Percentiles rank a stretch among this genome's conserved stretches.
phyloP scores from a whole-genome alignment of 2,888 invertebrate species.

The Amiota communis region DNA sequence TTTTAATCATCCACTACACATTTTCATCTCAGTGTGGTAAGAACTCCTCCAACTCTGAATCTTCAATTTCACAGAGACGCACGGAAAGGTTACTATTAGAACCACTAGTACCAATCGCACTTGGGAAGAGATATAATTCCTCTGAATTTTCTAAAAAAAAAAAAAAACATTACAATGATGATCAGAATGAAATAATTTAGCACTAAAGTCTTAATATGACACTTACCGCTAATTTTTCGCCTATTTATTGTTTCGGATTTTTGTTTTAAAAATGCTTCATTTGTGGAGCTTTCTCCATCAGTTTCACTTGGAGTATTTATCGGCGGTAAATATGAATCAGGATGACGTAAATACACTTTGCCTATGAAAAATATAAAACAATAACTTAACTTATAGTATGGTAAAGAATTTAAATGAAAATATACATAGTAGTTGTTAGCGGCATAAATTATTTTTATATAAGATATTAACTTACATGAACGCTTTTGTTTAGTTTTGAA shows the following conservation, averaged over 20 bases:
- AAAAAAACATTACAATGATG: conserved; percentile 71
- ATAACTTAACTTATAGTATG: conserved; percentile 3
- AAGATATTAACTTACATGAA: conserved; percentile 59
- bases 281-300: conserved; percentile 74
- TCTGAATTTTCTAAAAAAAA: conserved; percentile 74
- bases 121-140: conserved; percentile 73
- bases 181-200: conserved; percentile 76
- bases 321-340: conserved; percentile 85
- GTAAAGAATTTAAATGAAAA: not conserved
- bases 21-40: conserved; percentile 53
- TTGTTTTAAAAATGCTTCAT: conserved; percentile 47
- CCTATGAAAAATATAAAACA: conserved; percentile 68
- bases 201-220: not conserved
- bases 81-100: conserved; percentile 91
- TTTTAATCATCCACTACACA: conserved; percentile 55
- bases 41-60: conserved; percentile 82
- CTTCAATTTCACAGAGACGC: conserved; percentile 93
- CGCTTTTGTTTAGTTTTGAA: conserved; percentile 75
- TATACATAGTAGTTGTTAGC: not conserved
- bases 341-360: conserved; percentile 86
- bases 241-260: conserved; percentile 76
- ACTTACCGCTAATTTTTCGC: conserved; percentile 55
- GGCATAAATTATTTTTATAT: not conserved
- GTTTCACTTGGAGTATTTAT: conserved; percentile 81
- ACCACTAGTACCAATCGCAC: conserved; percentile 69